Conservation (phyloP, 2,797 vertebrate species). For the Carapus acus region DNA sequence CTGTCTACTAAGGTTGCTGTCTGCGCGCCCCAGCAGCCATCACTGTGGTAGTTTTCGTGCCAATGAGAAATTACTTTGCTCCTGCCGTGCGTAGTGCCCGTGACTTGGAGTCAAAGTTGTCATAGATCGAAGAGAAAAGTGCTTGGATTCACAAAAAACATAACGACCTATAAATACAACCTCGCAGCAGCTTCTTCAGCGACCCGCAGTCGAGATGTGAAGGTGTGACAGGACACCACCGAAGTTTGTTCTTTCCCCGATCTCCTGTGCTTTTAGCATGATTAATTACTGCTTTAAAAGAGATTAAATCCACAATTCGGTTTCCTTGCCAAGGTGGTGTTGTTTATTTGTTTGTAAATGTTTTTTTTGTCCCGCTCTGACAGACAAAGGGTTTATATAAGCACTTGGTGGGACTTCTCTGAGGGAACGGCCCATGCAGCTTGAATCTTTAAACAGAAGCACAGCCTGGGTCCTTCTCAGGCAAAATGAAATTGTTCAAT, state of each 20-base stretch:
- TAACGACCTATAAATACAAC: slow-evolving; percentile 44
- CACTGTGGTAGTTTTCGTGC: slow-evolving; percentile 39
- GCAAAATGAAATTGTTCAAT: too few relatives aligned
- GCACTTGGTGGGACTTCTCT: too few relatives aligned
- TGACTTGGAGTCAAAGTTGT: slow-evolving; percentile 21
- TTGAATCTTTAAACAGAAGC: too few relatives aligned
- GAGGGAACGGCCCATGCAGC: too few relatives aligned
- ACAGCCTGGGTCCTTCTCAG: too few relatives aligned
- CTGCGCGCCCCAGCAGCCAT: slow-evolving; percentile 17
- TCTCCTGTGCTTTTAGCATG: background rate
- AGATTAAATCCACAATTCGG: slow-evolving; percentile 6
- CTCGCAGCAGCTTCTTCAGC: slow-evolving; percentile 18
- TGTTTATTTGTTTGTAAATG: background rate
- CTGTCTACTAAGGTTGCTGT: slow-evolving; percentile 44
- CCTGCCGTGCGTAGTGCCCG: slow-evolving; percentile 22
- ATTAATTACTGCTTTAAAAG: slow-evolving; percentile 4
- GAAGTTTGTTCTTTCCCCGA: background rate
- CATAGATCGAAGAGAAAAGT: slow-evolving; percentile 38
- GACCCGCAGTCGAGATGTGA: slow-evolving; percentile 20
- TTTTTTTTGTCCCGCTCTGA: too few relatives aligned
- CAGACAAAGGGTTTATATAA: too few relatives aligned
- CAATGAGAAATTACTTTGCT: slow-evolving; percentile 49
- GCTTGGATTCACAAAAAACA: slow-evolving; percentile 43
- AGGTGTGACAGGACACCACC: slow-evolving; percentile 19
- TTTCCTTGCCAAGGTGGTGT: slow-evolving; percentile 1